Percentiles rank a stretch among this genome's conserved stretches.
Conservation (phyloP, 2,888 invertebrate genomes). For the Ochropacha duplaris region DNA sequence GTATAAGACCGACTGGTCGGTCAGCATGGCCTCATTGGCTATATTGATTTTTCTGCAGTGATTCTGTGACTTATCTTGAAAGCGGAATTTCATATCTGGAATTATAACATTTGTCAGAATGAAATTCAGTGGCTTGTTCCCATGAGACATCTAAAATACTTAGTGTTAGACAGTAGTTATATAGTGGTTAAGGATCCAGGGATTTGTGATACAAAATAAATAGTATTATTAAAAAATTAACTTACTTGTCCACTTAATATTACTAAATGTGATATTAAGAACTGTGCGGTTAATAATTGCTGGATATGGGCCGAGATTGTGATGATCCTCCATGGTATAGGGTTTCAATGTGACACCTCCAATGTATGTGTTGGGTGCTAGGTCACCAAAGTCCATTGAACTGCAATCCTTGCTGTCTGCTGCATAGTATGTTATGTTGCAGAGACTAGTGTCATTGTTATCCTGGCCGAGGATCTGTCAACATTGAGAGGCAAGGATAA, state of each 20-base stretch:
- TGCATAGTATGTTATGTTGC: constrained; percentile 61
- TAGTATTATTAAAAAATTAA: constrained; percentile 14
- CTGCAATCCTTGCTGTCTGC: constrained; percentile 62
- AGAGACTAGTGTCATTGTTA: constrained; percentile 51
- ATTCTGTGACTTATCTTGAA: constrained; percentile 53
- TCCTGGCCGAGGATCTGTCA: constrained; percentile 57
- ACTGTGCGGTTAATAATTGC: constrained; percentile 55
- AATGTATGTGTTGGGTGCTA: constrained; percentile 58
- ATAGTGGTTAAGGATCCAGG: too few species aligned
- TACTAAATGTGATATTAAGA: constrained; percentile 72
- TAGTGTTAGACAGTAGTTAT: too few species aligned
- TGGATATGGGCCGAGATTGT: constrained; percentile 19
- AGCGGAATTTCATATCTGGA: constrained; percentile 75
- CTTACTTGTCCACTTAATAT: constrained; percentile 79
- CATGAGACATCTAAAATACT: too few species aligned
- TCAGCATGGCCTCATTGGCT: constrained; percentile 60
- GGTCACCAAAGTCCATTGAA: constrained; percentile 62
- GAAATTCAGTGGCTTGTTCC: not conserved
- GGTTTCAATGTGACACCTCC: constrained; percentile 72
- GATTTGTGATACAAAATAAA: too few species aligned
- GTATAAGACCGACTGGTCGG: constrained; percentile 68
- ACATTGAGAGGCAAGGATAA: too few species aligned
- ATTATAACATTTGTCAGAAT: constrained; percentile 18
- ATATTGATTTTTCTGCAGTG: constrained; percentile 72
- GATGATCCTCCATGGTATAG: constrained; percentile 45